Evolutionary conservation across 1,140 invertebrate genomes (phyloP), one percentile per base, ranked within the genome.

Genomic region (Heliconius eleuchia): DNA sequence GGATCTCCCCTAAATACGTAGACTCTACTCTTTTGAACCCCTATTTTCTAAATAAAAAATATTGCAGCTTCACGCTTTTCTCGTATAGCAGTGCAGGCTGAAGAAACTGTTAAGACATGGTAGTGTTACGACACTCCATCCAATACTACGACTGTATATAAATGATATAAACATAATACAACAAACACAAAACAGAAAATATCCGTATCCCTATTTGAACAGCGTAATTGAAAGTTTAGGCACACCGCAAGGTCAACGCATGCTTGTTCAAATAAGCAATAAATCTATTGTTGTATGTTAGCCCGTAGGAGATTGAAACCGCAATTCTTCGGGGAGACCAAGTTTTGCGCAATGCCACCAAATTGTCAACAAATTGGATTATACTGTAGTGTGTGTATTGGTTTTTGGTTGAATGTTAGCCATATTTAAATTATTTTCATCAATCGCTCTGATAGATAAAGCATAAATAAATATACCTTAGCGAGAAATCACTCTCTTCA

Each of bases 351-450:
- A 66, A 73, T 73, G n/a, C 60, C n/a, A 13, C 74, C 19, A 77
- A 71, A 76, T 73, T 80, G 74, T 80, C 79, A 76, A 80, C 71
- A 77, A 80, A 79, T 79, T 79, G 78, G 55, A 78, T 78, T 57
- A 78, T 1, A 4, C 13, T 60, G 23, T 60, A 60, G 57, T 60
- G 7, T 23, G 57, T 11, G 27, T 3, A 3, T 60, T n/a, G 60
- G 60, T 66, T 27, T 23, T 16, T n/a, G 60, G n/a, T 30, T 66
- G 27, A 66, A 3, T 66, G n/a, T n/a, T 23, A 11, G 27, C 0
- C 13, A 16, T 66, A 8, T n/a, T 66, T 18, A 27, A 27, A 46
- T 46, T 46, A 46, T 46, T 46, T 46, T 46, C 42, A 46, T 46
- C 13, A 46, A 46, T 16, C 13, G 3, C 42, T 16, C 13, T 46